These are phyloP conservation scores for Chironomus riparius DNA, from an alignment of 2,888 invertebrate genomes.

Conservation along the genomic window DNA sequence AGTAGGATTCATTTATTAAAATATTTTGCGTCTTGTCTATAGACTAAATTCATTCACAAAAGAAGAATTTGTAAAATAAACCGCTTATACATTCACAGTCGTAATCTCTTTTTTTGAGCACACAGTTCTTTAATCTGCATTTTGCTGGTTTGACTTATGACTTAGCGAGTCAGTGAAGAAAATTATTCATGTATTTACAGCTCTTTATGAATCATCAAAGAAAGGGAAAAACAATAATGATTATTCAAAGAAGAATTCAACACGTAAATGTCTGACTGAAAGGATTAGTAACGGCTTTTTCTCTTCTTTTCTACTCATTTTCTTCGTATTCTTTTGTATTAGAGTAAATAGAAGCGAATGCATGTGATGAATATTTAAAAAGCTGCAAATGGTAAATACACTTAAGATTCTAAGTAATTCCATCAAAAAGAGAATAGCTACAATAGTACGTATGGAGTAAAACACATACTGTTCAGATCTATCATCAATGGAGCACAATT, in stretches of 20 bases:
- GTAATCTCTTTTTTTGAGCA: not conserved
- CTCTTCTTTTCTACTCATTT: not conserved
- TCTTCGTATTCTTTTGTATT: not conserved
- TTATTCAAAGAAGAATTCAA: not conserved
- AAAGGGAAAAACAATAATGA: not conserved
- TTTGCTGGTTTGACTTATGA: not conserved
- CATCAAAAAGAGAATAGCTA: not conserved
- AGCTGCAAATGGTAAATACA: not conserved
- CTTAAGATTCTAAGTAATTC: not conserved
- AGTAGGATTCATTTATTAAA: no score
- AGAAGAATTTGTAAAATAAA: not conserved
- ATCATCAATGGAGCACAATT: no score
- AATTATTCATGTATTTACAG: not conserved
- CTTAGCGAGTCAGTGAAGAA: not conserved
- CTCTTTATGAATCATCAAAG: not conserved
- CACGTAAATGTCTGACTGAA: not conserved
- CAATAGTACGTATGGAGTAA: no score
- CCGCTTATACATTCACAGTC: not conserved
- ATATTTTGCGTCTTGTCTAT: no score
- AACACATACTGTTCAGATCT: no score
- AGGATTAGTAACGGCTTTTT: conserved; percentile 1
- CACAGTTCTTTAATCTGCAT: not conserved
- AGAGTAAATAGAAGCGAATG: not conserved
- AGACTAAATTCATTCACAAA: not conserved
- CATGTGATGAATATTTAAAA: not conserved